Evolutionary conservation across 2,113 vertebrate species (phyloP).

Genomic region (Cyprinodon variegatus): DNA sequence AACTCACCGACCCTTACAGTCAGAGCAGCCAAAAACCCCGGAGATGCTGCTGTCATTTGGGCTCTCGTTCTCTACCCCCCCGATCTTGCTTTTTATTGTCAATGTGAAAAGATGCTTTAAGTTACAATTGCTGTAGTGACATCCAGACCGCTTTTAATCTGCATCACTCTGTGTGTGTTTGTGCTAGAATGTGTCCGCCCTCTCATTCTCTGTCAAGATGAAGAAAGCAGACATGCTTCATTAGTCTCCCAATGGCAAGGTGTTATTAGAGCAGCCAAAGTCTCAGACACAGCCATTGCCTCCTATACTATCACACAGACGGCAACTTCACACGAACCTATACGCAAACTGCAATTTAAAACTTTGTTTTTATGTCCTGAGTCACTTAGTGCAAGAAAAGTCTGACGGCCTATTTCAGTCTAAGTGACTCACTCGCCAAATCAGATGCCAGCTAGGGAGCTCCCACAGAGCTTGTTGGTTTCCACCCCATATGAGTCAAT

Average conservation of each 20-base stretch:
- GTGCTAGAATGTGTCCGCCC: conserved; percentile 30
- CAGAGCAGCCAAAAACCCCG: conserved; percentile 52
- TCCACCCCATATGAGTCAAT: conserved; percentile 65
- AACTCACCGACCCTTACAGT: conserved; percentile 64
- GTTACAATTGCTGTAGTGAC: conserved; percentile 41
- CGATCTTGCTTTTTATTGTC: conserved; percentile 45
- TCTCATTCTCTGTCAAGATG: conserved; percentile 60
- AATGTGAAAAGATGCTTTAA: conserved; percentile 53
- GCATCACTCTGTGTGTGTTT: conserved; percentile 30
- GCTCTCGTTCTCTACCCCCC: conserved; percentile 16
- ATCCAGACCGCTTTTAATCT: conserved; percentile 59
- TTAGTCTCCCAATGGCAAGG: conserved; percentile 74
- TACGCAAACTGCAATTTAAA: conserved; percentile 47
- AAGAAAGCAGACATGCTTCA: conserved; percentile 70
- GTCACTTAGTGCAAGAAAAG: conserved; percentile 45
- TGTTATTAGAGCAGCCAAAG: conserved; percentile 70
- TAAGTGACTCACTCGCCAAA: conserved; percentile 67
- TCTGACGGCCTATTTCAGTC: conserved; percentile 67
- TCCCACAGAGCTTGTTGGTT: conserved; percentile 58
- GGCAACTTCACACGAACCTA: conserved; percentile 22
- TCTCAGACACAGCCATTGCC: conserved; percentile 45
- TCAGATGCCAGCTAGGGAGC: conserved; percentile 61
- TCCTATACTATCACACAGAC: conserved; percentile 30
- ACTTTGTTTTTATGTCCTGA: conserved; percentile 59
- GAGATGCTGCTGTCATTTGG: conserved; percentile 49